phyloP scores from a whole-genome alignment of 2,888 invertebrate genomes.

The Thymelicus sylvestris region DNA sequence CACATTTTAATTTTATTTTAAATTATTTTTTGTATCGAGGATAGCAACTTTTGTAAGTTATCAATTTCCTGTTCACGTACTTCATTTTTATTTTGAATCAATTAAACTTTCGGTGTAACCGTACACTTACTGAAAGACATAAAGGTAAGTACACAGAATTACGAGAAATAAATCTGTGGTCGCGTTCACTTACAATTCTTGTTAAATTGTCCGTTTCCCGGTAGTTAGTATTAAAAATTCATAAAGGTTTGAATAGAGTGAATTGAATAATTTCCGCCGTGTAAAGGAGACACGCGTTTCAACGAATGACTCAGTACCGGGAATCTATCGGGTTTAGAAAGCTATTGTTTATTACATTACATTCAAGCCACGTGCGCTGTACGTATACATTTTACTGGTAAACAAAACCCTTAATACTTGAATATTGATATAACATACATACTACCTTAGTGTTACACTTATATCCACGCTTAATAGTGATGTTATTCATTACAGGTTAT shows the following conservation, averaged over 20 bases:
- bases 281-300: constrained; percentile 37
- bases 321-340: constrained; percentile 20
- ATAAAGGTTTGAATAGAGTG: neutral
- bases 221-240: constrained; percentile 21
- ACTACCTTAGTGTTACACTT: no score
- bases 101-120: neutral
- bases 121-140: neutral
- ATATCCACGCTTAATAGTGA: no score
- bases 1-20: no score
- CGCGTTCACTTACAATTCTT: neutral
- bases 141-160: neutral
- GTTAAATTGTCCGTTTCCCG: constrained; percentile 23
- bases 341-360: constrained; percentile 16
- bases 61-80: neutral
- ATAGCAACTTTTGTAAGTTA: neutral
- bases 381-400: neutral
- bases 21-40: neutral
- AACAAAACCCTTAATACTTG: neutral
- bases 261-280: constrained; percentile 13
- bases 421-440: no score
- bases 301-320: constrained; percentile 42
- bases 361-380: neutral
- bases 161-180: constrained; percentile 2
- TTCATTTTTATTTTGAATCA: neutral
- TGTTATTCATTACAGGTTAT: no score